Evolutionary conservation across 2,797 vertebrate genomes (phyloP).

Genomic region (Oophaga sylvatica): DNA sequence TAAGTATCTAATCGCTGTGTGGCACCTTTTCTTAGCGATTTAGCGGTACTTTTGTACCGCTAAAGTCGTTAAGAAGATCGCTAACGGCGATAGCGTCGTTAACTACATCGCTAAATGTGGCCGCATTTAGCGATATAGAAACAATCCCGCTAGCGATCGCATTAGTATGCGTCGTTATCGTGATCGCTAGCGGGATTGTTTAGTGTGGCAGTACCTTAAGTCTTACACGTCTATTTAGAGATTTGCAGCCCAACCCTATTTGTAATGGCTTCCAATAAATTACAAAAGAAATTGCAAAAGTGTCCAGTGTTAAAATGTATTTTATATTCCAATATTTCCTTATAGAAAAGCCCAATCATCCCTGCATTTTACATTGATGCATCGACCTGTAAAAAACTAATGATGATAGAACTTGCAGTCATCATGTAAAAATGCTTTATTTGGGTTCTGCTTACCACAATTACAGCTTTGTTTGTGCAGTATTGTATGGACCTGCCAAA

Average conservation of each 20-base stretch:
- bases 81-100: too few species aligned
- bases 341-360: neutral
- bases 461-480: too few species aligned
- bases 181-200: too few species aligned
- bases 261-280: conserved; percentile 12
- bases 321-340: neutral
- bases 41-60: too few species aligned
- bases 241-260: conserved; percentile 9
- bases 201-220: too few species aligned
- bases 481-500: neutral
- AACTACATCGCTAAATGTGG: too few species aligned
- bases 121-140: too few species aligned
- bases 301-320: neutral
- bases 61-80: too few species aligned
- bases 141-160: too few species aligned
- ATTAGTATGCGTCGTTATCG: too few species aligned
- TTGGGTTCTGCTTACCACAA: neutral
- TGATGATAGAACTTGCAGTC: neutral
- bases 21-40: too few species aligned
- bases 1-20: too few species aligned
- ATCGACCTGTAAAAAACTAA: neutral
- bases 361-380: neutral
- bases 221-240: conserved; percentile 20
- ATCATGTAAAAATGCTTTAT: neutral
- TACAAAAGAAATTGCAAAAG: neutral